Evolutionary conservation across 2,113 vertebrate species (phyloP).

Genomic region (Myotis yumanensis): DNA sequence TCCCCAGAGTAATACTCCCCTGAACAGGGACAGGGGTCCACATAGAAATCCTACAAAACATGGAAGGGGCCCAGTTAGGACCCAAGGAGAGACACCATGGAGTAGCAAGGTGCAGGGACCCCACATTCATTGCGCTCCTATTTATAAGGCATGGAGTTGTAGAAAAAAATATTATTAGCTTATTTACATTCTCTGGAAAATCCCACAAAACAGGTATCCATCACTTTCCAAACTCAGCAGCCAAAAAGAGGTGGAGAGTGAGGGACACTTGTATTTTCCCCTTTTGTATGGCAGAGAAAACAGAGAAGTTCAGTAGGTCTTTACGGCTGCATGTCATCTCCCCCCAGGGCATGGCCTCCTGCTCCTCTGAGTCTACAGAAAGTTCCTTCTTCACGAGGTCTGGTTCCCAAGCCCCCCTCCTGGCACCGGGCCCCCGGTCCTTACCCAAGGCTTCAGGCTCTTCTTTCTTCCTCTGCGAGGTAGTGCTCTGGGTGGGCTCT

Average conservation of each 20-base stretch:
- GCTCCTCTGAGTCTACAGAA: neutral
- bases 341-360: neutral
- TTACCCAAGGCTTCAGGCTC: constrained; percentile 74
- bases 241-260: neutral
- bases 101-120: neutral
- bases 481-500: neutral
- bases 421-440: neutral
- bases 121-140: neutral
- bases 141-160: neutral
- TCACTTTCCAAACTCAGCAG: constrained; percentile 34
- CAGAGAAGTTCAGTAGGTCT: neutral
- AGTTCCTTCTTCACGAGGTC: neutral
- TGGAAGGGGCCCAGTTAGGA: neutral
- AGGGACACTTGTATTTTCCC: neutral
- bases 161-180: neutral
- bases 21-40: neutral
- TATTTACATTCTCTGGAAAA: constrained; percentile 26
- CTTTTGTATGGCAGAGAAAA: neutral
- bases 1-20: neutral
- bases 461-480: constrained; percentile 36
- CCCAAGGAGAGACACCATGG: neutral
- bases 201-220: neutral
- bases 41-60: neutral
- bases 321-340: neutral
- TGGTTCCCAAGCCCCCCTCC: neutral